Percentiles rank a stretch among this genome's conserved stretches.
Conservation (phyloP, 2,888 invertebrate genomes). For the Teinopalpus imperialis region DNA sequence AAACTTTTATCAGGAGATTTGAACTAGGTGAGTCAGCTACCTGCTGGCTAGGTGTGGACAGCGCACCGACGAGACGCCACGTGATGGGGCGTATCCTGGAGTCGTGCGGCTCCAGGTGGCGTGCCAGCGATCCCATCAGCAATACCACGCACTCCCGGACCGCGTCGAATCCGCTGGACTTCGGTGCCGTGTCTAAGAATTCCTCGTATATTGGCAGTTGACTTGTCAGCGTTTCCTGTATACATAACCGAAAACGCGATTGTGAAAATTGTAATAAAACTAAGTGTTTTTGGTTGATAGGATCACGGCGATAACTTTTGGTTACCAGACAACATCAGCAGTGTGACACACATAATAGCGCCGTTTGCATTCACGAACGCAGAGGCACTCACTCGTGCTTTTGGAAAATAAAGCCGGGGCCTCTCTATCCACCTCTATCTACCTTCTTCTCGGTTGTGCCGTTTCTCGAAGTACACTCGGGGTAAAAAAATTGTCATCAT, state of each 20-base stretch:
- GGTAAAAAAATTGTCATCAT: no score
- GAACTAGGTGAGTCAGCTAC: no score
- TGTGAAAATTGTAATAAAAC: neutral
- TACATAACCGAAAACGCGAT: neutral
- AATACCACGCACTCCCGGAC: slow-evolving; percentile 98
- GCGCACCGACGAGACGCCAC: slow-evolving; percentile 91
- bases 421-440: no score
- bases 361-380: no score
- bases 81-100: slow-evolving; percentile 96
- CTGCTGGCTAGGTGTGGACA: slow-evolving; percentile 98
- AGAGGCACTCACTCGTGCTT: no score
- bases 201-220: slow-evolving; percentile 96
- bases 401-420: no score
- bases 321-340: no score
- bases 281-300: neutral
- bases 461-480: no score
- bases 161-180: slow-evolving; percentile 93
- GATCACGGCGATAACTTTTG: no score
- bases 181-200: slow-evolving; percentile 96
- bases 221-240: slow-evolving; percentile 85
- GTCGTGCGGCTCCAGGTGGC: slow-evolving; percentile 95
- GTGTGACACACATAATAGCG: no score
- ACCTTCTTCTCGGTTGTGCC: no score
- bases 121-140: slow-evolving; percentile 98
- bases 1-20: no score